Conservation (phyloP, 2,888 invertebrate species). For the Caprella mutica region DNA sequence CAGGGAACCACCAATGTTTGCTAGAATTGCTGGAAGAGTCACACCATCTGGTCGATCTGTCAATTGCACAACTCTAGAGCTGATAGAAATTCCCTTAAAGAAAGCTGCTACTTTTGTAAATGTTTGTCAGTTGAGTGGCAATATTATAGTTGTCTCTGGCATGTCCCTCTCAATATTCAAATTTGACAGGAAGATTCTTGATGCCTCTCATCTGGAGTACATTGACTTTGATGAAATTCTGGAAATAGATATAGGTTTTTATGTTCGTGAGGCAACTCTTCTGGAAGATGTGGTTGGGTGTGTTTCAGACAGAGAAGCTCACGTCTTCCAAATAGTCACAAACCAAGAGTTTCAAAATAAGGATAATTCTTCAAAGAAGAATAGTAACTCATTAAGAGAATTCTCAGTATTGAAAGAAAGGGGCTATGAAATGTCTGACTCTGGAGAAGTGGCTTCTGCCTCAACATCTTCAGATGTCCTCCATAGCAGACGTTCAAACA, state of each 20-base stretch:
- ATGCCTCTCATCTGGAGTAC: constrained; percentile 55
- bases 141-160: constrained; percentile 42
- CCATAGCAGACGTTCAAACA: too few species aligned
- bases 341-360: constrained; percentile 28
- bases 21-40: constrained; percentile 60
- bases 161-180: constrained; percentile 48
- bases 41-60: constrained; percentile 49
- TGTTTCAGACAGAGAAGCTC: constrained; percentile 50
- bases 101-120: constrained; percentile 44
- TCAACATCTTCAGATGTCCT: too few species aligned
- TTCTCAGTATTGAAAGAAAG: background rate
- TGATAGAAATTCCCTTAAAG: constrained; percentile 59
- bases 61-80: constrained; percentile 48
- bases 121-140: constrained; percentile 39
- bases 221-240: constrained; percentile 59
- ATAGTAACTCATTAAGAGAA: too few species aligned
- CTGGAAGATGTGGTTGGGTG: constrained; percentile 58
- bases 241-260: constrained; percentile 53
- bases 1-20: constrained; percentile 45
- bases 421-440: background rate
- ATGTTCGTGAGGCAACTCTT: constrained; percentile 49
- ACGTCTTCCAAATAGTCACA: constrained; percentile 47
- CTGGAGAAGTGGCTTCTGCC: background rate
- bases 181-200: constrained; percentile 54
- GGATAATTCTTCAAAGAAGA: background rate